Conservation (phyloP, 35 echinoderm and acorn worm genomes). For the Acanthaster planci region DNA sequence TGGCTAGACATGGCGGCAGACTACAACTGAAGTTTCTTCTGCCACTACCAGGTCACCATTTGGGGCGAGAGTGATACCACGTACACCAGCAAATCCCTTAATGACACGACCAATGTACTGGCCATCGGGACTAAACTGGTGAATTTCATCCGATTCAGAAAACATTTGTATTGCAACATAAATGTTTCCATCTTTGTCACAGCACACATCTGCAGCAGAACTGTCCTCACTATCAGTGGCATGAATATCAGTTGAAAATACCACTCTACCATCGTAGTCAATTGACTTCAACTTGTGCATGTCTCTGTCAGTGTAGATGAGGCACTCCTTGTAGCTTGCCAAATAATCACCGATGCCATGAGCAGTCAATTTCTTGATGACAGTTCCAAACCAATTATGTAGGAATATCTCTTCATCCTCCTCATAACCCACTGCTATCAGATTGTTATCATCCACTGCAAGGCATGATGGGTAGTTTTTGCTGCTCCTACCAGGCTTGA, state of each 20-base stretch:
- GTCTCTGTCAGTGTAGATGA: background rate
- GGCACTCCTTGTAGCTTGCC: background rate
- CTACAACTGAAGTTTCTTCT: no score
- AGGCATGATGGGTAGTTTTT: conserved; percentile 19
- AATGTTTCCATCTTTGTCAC: no score
- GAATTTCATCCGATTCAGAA: no score
- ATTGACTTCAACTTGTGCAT: background rate
- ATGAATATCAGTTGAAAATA: background rate
- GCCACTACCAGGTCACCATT: no score
- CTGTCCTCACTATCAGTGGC: no score
- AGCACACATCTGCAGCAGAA: no score
- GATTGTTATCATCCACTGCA: conserved; percentile 28
- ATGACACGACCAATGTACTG: no score
- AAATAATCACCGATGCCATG: background rate
- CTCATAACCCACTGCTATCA: conserved; percentile 4
- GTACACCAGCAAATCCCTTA: no score
- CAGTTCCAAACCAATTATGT: background rate
- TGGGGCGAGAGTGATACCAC: no score
- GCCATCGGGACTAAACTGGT: no score
- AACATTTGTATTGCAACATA: no score
- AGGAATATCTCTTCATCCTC: background rate
- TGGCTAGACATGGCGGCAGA: no score
- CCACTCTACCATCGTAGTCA: background rate
- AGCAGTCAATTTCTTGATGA: conserved; percentile 7
- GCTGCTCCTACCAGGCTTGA: background rate